Percentiles rank a stretch among this genome's conserved stretches.
Conservation (phyloP, 2,113 vertebrate genomes). For the Philantomba maxwellii region DNA sequence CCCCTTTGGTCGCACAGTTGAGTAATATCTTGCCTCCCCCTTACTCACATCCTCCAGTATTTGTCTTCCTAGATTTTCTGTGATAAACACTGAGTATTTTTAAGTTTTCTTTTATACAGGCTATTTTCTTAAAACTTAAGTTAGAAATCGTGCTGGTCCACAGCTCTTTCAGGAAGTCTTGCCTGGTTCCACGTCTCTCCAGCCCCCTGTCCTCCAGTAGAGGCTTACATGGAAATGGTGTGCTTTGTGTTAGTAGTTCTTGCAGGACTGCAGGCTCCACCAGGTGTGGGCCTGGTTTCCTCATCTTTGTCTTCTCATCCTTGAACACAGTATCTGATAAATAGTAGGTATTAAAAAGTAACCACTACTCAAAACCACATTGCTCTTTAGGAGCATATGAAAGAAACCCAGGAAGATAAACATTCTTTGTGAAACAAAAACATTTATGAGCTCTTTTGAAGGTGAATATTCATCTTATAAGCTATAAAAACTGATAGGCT, state of each 20-base stretch:
- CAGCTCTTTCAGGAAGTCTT: not conserved
- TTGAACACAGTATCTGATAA: not conserved
- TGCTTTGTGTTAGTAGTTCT: not conserved
- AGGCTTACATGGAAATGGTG: not conserved
- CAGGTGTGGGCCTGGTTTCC: not conserved
- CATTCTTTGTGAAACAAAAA: slow-evolving; percentile 2
- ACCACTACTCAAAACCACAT: not conserved
- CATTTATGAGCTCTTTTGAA: not conserved
- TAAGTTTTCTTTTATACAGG: not conserved
- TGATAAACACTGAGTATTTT: not conserved
- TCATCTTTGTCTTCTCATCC: not conserved
- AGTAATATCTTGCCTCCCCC: not conserved
- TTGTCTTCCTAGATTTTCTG: not conserved
- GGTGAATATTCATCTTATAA: not conserved
- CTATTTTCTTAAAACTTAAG: not conserved
- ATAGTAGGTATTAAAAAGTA: not conserved
- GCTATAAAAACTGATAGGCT: not conserved
- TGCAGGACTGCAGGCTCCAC: not conserved
- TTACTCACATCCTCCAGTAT: not conserved
- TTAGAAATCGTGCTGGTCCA: not conserved
- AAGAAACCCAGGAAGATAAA: not conserved
- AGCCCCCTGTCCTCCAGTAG: not conserved
- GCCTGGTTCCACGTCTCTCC: not conserved
- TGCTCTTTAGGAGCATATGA: not conserved
- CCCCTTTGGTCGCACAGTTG: not conserved